Percentiles rank a stretch among this genome's conserved stretches.
These are phyloP conservation scores for Iguana delicatissima DNA, from an alignment of 2,797 vertebrate genomes.

Conservation along the genomic window DNA sequence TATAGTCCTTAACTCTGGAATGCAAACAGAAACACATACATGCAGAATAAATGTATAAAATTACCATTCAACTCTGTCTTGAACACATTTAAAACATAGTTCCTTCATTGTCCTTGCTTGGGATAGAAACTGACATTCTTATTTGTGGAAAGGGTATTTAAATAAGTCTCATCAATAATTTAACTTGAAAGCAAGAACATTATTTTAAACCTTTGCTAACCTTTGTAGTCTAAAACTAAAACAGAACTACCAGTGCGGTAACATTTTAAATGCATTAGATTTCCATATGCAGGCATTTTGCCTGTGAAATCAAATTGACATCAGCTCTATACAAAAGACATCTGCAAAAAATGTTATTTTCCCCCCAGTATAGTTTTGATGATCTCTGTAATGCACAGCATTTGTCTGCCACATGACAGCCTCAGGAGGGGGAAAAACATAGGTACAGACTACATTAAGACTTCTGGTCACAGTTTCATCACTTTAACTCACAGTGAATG, in stretches of 20 bases:
- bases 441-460: conserved; percentile 54
- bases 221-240: conserved; percentile 82
- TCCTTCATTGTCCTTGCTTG: conserved; percentile 73
- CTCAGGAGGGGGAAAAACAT: background rate
- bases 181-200: conserved; percentile 86
- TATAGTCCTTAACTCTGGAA: background rate
- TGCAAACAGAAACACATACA: background rate
- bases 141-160: conserved; percentile 77
- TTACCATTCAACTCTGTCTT: conserved; percentile 55
- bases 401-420: conserved; percentile 62
- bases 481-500: conserved; percentile 15
- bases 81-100: conserved; percentile 74
- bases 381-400: conserved; percentile 67
- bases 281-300: conserved; percentile 74
- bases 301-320: conserved; percentile 74
- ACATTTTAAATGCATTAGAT: conserved; percentile 75
- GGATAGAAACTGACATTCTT: conserved; percentile 80
- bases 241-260: conserved; percentile 81
- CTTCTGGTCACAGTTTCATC: conserved; percentile 22
- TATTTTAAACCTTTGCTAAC: conserved; percentile 90
- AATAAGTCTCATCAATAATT: conserved; percentile 87
- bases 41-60: conserved; percentile 64
- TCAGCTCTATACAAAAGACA: conserved; percentile 72
- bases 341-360: conserved; percentile 63
- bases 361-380: conserved; percentile 56